These are phyloP conservation scores for Semaprochilodus insignis DNA, from an alignment of 2,797 vertebrate genomes.

Conservation along the genomic window DNA sequence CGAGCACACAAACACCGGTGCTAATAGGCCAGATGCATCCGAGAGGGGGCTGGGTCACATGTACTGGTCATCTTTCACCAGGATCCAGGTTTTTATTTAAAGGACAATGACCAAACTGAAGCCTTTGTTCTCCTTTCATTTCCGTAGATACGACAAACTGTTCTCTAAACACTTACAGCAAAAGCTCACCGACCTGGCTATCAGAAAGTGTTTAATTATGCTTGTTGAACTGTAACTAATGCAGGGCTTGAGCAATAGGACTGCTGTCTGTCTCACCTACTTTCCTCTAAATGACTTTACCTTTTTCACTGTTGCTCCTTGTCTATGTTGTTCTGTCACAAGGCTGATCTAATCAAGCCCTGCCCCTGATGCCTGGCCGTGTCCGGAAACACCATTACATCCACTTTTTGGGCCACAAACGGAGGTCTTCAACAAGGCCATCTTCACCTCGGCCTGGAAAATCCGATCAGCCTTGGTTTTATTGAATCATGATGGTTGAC, in stretches of 20 bases:
- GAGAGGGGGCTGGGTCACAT: background rate
- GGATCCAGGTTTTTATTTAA: too few relatives aligned
- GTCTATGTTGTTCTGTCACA: background rate
- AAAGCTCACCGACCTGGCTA: background rate
- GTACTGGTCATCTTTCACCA: background rate
- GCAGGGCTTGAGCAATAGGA: too few relatives aligned
- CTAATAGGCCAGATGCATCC: background rate
- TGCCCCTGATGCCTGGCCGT: too few relatives aligned
- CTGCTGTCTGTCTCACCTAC: background rate
- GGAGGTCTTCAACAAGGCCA: background rate
- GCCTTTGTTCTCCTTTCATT: background rate
- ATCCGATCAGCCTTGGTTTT: background rate
- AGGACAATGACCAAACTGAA: background rate
- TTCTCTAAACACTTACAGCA: background rate
- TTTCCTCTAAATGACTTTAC: background rate
- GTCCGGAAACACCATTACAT: background rate
- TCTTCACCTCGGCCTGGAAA: background rate
- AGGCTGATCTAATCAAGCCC: background rate
- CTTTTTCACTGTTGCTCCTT: background rate
- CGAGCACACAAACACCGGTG: background rate
- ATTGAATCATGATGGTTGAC: background rate
- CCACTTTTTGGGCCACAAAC: background rate
- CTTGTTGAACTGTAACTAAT: background rate
- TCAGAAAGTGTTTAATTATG: background rate
- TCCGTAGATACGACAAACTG: background rate